A percentile compares a stretch with the other conserved stretches of the same genome.
Conservation (phyloP, 2,797 vertebrate genomes). For the Hafferia zeledoni region DNA sequence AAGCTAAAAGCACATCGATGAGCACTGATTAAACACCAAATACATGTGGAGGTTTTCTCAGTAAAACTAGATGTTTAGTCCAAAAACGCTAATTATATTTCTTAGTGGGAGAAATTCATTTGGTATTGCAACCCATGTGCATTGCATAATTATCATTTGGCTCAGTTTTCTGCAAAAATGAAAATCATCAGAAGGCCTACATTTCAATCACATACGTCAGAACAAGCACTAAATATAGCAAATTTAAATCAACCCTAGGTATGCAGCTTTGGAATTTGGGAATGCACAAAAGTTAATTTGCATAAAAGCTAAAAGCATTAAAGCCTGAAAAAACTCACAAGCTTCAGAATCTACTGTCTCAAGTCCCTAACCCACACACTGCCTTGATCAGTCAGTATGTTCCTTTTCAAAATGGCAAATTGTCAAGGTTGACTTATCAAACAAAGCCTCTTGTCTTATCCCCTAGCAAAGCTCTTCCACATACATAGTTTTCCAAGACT, state of each 20-base stretch:
- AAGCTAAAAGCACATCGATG: background rate
- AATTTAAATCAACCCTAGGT: background rate
- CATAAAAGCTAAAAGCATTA: background rate
- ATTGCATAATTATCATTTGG: background rate
- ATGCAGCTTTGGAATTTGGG: background rate
- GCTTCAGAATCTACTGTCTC: background rate
- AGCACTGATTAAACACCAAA: background rate
- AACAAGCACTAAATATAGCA: background rate
- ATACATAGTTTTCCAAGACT: background rate
- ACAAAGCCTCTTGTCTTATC: background rate
- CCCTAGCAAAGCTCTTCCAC: background rate
- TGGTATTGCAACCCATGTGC: background rate
- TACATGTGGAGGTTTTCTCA: background rate
- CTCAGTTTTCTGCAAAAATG: background rate
- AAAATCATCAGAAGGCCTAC: background rate
- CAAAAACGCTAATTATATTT: background rate
- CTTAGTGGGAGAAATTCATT: background rate
- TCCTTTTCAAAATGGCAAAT: background rate
- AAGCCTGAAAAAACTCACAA: background rate
- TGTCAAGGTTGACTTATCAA: background rate
- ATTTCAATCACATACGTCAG: background rate
- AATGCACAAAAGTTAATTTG: background rate
- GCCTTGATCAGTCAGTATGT: background rate
- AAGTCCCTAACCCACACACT: background rate
- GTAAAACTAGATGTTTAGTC: background rate